Evolutionary conservation across 2,113 vertebrate genomes (phyloP).

Genomic region (Maylandia zebra): DNA sequence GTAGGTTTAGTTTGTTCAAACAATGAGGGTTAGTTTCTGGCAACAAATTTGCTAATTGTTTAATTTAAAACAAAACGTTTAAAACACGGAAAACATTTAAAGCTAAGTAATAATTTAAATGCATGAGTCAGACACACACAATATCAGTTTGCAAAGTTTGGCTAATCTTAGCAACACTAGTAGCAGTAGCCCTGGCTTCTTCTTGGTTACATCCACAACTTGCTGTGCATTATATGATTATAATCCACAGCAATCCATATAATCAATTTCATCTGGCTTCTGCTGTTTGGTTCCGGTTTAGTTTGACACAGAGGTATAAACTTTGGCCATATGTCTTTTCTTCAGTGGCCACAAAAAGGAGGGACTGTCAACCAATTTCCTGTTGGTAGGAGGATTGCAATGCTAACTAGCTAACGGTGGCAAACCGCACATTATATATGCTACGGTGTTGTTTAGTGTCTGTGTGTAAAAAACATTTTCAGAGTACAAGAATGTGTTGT

Average conservation of each 20-base stretch:
- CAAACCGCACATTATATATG: not conserved
- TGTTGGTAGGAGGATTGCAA: not conserved
- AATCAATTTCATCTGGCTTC: not conserved
- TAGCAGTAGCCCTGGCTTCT: not conserved
- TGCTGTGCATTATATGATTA: not conserved
- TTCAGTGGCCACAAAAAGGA: not conserved
- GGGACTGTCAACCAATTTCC: not conserved
- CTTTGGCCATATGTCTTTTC: not conserved
- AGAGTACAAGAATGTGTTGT: not conserved
- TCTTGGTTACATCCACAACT: not conserved
- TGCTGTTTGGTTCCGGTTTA: not conserved
- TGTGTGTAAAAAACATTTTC: not conserved
- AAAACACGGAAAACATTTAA: not conserved
- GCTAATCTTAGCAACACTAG: not conserved
- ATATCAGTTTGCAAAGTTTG: not conserved
- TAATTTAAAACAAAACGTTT: not conserved
- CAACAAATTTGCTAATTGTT: not conserved
- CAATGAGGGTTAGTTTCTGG: not conserved
- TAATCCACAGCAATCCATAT: not conserved
- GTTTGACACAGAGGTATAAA: not conserved
- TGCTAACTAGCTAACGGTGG: not conserved
- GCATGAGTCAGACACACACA: not conserved
- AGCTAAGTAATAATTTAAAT: not conserved
- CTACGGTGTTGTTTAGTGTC: not conserved
- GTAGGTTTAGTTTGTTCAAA: not conserved